Evolutionary conservation across 2,113 vertebrate genomes (phyloP).

Genomic region (Neolamprologus cancellatus): DNA sequence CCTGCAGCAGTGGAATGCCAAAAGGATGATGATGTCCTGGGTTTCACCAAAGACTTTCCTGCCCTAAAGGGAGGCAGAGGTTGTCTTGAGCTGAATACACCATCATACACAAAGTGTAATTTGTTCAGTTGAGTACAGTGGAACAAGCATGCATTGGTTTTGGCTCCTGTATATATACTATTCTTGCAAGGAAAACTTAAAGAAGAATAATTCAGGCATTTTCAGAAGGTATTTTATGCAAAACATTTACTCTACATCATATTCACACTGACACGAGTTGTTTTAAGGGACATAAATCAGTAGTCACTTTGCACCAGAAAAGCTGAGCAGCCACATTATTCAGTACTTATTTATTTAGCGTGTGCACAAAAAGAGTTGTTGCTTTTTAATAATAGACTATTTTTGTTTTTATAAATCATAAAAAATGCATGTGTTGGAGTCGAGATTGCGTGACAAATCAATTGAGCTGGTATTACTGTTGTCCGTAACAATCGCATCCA

Average conservation of each 20-base stretch:
- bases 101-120: neutral
- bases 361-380: neutral
- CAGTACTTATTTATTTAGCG: slow-evolving; percentile 22
- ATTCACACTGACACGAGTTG: neutral
- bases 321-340: slow-evolving; percentile 70
- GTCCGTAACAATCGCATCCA: neutral
- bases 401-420: neutral
- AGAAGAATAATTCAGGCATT: neutral
- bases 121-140: neutral
- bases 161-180: neutral
- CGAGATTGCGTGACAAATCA: neutral
- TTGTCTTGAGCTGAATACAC: neutral
- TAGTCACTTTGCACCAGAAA: slow-evolving; percentile 67
- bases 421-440: neutral
- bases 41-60: neutral
- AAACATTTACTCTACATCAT: neutral
- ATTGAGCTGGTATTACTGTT: neutral
- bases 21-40: neutral
- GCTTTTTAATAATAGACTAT: neutral
- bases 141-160: neutral
- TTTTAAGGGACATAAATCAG: neutral
- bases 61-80: neutral
- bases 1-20: neutral
- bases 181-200: neutral
- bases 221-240: neutral